Percentiles rank a stretch among this genome's conserved stretches.
These are phyloP conservation scores for Pangasianodon hypophthalmus DNA, from an alignment of 2,113 vertebrate species.

Conservation along the genomic window DNA sequence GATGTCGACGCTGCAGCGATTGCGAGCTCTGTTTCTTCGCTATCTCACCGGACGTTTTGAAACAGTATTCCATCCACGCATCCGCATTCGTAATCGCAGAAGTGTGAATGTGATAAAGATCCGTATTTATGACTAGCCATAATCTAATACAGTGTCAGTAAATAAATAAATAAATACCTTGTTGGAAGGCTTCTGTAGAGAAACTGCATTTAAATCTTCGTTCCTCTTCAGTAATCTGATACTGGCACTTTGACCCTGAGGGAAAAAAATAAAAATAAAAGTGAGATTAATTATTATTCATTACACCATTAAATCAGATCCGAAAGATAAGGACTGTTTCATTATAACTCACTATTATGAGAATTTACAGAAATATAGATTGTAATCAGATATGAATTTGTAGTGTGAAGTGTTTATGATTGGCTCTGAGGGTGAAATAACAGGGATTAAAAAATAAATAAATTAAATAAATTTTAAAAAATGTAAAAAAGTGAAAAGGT, in stretches of 20 bases:
- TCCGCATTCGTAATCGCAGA: not conserved
- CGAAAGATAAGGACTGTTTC: not conserved
- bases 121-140: not conserved
- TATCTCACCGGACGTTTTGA: too few species aligned
- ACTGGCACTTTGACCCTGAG: conserved; percentile 54
- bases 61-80: too few species aligned
- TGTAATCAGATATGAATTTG: not conserved
- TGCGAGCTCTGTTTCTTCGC: too few species aligned
- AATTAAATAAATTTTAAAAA: too few species aligned
- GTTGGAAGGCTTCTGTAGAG: conserved; percentile 57
- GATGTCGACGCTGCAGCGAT: too few species aligned
- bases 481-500: not conserved
- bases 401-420: too few species aligned
- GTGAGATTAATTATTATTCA: not conserved
- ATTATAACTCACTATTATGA: not conserved
- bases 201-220: conserved; percentile 63
- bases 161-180: conserved; percentile 62
- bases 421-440: not conserved
- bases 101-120: not conserved
- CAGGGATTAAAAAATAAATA: too few species aligned
- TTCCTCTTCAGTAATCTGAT: conserved; percentile 76
- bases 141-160: not conserved
- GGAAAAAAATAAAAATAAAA: not conserved
- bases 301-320: not conserved
- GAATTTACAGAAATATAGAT: not conserved